These are phyloP conservation scores for Isichthys henryi DNA, from an alignment of 2,113 vertebrate species.

Conservation along the genomic window DNA sequence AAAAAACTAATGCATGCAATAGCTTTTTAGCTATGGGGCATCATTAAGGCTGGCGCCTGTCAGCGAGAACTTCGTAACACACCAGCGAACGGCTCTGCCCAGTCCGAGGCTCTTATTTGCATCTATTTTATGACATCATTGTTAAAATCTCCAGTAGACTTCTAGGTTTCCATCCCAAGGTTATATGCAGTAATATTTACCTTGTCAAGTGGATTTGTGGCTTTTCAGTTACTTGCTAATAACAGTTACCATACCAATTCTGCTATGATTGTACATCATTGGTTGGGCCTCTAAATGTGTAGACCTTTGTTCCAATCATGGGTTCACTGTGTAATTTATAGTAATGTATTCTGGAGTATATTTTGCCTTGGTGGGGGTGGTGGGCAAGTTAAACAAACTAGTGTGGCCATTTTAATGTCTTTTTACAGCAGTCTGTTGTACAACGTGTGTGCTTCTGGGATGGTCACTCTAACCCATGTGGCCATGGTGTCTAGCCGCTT, in stretches of 20 bases:
- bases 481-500: neutral
- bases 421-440: neutral
- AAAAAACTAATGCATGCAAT: neutral
- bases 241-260: neutral
- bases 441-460: neutral
- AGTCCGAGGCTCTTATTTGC: neutral
- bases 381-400: neutral
- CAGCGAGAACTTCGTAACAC: neutral
- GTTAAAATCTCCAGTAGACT: neutral
- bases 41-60: neutral
- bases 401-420: neutral
- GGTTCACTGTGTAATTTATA: constrained; percentile 11
- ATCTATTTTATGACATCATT: neutral
- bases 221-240: neutral
- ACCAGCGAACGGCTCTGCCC: neutral
- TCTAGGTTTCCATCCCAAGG: neutral
- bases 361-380: neutral
- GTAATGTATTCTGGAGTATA: neutral
- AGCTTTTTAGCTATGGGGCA: neutral
- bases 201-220: neutral
- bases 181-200: neutral
- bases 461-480: neutral
- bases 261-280: neutral
- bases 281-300: neutral
- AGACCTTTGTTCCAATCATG: neutral